Evolutionary conservation across 2,888 invertebrate species (phyloP).

Genomic region (Drosophila trichaetosa): DNA sequence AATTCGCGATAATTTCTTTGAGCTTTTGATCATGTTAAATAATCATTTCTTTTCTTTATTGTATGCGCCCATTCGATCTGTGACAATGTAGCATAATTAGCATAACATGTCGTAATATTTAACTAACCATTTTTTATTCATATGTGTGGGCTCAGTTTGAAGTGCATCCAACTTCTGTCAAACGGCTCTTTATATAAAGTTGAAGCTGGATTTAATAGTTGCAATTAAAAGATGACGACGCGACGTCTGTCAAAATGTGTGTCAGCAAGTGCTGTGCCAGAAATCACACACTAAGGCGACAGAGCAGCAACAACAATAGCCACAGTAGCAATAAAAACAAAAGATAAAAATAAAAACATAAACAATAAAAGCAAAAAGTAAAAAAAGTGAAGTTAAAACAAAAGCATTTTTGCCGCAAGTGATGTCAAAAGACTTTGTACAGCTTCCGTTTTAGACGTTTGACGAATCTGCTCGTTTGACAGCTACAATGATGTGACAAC

Average conservation of each 20-base stretch:
- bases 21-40: conserved; percentile 36
- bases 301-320: conserved; percentile 8
- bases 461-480: conserved; percentile 51
- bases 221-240: conserved; percentile 59
- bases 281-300: conserved; percentile 29
- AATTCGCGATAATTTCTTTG: conserved; percentile 39
- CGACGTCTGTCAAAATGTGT: conserved; percentile 59
- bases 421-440: conserved; percentile 64
- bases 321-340: conserved; percentile 2
- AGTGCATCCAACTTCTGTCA: conserved; percentile 17
- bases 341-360: conserved; percentile 1
- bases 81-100: conserved; percentile 52
- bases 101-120: conserved; percentile 57
- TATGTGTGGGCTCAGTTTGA: neutral
- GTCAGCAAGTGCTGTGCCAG: conserved; percentile 42
- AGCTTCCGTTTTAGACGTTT: conserved; percentile 70
- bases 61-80: conserved; percentile 24
- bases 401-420: conserved; percentile 36
- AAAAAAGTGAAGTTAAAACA: conserved; percentile 31
- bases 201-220: conserved; percentile 44
- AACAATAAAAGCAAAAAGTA: neutral
- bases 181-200: neutral
- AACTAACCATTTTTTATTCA: neutral
- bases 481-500: conserved; percentile 55
- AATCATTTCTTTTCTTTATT: conserved; percentile 37